Percentiles rank a stretch among this genome's conserved stretches.
Conservation (phyloP, 2,888 invertebrate genomes). For the Lepidochrysops patricia region DNA sequence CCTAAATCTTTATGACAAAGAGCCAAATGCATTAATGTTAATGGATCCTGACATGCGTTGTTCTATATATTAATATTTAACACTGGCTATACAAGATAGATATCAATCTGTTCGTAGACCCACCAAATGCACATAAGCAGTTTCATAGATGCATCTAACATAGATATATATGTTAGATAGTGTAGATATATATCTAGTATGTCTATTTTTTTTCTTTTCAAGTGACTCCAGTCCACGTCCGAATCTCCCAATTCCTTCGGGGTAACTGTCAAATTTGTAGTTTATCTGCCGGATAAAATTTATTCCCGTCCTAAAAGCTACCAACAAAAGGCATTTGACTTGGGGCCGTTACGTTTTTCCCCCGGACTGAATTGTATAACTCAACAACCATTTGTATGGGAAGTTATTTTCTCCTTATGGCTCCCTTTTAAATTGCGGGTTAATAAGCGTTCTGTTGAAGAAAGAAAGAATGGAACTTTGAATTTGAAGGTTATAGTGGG, state of each 20-base stretch:
- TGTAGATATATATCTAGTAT: no score
- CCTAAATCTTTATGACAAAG: no score
- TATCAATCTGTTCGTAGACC: no score
- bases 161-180: no score
- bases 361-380: neutral
- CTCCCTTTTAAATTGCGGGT: neutral
- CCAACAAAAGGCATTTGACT: neutral
- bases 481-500: neutral
- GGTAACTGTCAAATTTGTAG: neutral
- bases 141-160: no score
- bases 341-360: neutral
- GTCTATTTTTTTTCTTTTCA: no score
- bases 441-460: neutral
- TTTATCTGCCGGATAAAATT: neutral
- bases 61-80: neutral
- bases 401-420: neutral
- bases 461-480: no score
- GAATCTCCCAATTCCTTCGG: neutral
- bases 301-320: neutral
- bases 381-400: conserved; percentile 2
- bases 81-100: no score
- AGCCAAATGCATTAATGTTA: no score
- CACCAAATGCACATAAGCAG: no score
- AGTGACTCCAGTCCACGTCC: no score
- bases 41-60: neutral